Base-by-base conservation (phyloP, 2,113 vertebrate species). In the Merops nubicus region DNA sequence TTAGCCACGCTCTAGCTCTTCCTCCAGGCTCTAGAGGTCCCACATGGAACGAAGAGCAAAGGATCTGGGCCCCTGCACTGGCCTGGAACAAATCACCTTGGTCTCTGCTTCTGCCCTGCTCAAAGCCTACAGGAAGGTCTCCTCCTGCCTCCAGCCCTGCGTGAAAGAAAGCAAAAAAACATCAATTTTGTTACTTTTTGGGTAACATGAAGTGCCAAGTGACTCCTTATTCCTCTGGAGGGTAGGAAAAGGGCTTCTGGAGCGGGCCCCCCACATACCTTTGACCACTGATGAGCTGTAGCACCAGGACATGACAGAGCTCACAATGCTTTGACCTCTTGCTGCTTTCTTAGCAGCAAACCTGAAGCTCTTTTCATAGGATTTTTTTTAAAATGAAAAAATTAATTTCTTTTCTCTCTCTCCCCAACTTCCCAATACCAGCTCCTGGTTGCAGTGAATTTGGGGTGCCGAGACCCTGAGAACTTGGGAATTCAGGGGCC, bases 1-100 rank as follows among this genome's bases (percentile, higher is more conserved):
- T 98, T 99, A 75, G 99, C 99, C 70, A 99, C 99, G 6, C 98
- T 99, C 43, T 99, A 99, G 98, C 98, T 81, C 56, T 25, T 42
- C 15, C 7, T 34, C 15, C 11, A 54, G 85, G 29, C 3, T 3
- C 74, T 62, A 54, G 15, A 42, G 88, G 28, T 12, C 74, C 23
- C 78, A 53, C 8, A 57, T 8, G 0, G 1, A 18, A 60, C 20
- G 34, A 45, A 15, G 48, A 67, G 18, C 28, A 9, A 42, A 77
- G 88, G 72, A 84, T 20, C 28, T 33, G 78, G 78, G 68, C 8
- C 40, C 63, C 23, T 16, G 53, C 18, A 14, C 42, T 7, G 1
- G 11, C 85, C 74, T 36, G n/a, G 12, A 53, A 28, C 84, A 72
- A 72, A 75, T 22, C n/a, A 15, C 1, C 57, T 18, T 1, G 0